Conservation (phyloP, 2,797 vertebrate genomes). For the Cossypha heuglini region DNA sequence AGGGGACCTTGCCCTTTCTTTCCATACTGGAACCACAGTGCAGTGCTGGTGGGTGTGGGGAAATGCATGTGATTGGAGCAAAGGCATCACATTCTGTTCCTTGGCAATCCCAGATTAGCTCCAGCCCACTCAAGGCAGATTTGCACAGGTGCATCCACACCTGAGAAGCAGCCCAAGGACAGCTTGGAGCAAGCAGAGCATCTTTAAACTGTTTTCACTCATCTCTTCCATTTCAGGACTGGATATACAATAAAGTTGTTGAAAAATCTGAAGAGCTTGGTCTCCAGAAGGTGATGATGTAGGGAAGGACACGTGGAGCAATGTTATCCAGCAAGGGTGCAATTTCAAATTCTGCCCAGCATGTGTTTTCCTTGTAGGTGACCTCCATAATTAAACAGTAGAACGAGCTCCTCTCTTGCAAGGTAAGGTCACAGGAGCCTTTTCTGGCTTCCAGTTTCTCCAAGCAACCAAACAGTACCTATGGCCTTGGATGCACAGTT, state of each 20-base stretch:
- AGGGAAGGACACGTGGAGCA: neutral
- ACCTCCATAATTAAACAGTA: neutral
- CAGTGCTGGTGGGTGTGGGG: fast-evolving
- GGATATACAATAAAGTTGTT: neutral
- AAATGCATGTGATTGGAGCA: neutral
- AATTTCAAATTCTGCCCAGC: neutral
- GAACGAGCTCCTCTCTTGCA: neutral
- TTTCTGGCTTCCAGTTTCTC: neutral
- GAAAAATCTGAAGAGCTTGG: neutral
- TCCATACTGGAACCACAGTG: fast-evolving
- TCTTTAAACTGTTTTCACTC: neutral
- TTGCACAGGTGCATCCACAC: neutral
- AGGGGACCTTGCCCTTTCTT: neutral
- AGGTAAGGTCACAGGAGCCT: neutral
- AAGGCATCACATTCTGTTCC: neutral
- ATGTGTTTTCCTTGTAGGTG: neutral
- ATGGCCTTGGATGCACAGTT: neutral
- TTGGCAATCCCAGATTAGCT: neutral
- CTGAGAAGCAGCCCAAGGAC: neutral
- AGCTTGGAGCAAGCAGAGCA: neutral
- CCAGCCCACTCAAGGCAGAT: neutral
- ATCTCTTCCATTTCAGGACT: neutral
- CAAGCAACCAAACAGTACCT: neutral
- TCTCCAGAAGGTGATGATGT: neutral
- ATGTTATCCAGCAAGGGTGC: neutral